These are phyloP conservation scores for Venturia canescens DNA, from an alignment of 1,140 invertebrate genomes.

Conservation along the genomic window DNA sequence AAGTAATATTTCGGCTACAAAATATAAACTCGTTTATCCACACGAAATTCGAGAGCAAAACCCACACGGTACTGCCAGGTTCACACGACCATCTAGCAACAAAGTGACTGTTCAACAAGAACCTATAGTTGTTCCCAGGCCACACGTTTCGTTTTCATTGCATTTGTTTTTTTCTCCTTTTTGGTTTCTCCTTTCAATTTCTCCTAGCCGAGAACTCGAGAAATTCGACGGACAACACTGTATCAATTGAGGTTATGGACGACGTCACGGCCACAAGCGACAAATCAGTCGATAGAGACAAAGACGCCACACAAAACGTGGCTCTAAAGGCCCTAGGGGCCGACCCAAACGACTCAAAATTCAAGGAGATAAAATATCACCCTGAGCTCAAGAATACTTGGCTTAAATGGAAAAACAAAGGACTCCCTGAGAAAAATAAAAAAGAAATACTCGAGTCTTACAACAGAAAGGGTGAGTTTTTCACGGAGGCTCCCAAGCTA, in stretches of 20 bases:
- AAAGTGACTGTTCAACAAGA: constrained; percentile 47
- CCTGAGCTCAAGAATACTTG: constrained; percentile 52
- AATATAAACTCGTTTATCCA: neutral
- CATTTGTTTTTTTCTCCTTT: constrained; percentile 24
- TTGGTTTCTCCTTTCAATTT: too few species aligned
- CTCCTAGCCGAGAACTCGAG: too few species aligned
- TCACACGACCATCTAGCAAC: constrained; percentile 31
- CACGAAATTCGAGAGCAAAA: constrained; percentile 50
- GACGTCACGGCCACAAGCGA: too few species aligned
- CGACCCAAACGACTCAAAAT: constrained; percentile 33
- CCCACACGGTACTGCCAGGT: constrained; percentile 32
- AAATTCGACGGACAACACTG: too few species aligned
- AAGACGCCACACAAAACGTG: neutral
- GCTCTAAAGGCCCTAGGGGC: constrained; percentile 31
- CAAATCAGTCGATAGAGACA: too few species aligned
- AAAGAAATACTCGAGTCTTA: constrained; percentile 52
- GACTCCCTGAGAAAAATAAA: constrained; percentile 54
- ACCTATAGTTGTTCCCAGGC: constrained; percentile 44
- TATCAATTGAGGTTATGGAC: too few species aligned
- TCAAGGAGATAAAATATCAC: constrained; percentile 50
- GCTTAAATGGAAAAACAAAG: constrained; percentile 53
- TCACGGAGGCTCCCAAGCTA: constrained; percentile 49
- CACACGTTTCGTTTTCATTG: too few species aligned
- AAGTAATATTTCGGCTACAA: too few species aligned
- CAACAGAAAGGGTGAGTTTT: constrained; percentile 47